Evolutionary conservation across 1,140 invertebrate genomes (phyloP).

Genomic region (Psilanteris sp.): DNA sequence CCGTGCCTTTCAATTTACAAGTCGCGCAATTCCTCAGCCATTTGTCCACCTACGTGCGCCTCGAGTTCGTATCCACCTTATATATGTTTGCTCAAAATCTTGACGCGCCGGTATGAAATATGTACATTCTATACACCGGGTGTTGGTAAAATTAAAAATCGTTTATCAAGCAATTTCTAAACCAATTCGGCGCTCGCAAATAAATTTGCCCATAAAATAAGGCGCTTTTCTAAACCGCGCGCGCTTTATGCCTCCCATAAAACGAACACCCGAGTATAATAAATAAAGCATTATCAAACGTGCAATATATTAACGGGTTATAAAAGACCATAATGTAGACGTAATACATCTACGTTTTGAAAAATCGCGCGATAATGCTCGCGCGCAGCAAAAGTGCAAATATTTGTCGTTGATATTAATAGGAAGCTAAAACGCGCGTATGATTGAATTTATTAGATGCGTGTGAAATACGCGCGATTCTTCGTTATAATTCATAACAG

Average conservation of each 20-base stretch:
- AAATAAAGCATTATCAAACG: conserved; percentile 26
- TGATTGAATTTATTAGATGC: conserved; percentile 57
- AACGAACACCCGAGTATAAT: conserved; percentile 3
- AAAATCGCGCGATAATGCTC: conserved; percentile 24
- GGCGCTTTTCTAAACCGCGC: conserved; percentile 8
- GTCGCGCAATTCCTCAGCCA: conserved; percentile 52
- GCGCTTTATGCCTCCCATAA: conserved; percentile 6
- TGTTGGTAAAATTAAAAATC: conserved; percentile 15
- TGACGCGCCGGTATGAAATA: conserved; percentile 40
- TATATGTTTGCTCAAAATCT: conserved; percentile 67
- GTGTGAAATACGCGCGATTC: conserved; percentile 41
- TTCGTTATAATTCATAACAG: conserved; percentile 51
- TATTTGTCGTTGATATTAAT: conserved; percentile 49
- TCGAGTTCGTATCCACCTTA: conserved; percentile 39
- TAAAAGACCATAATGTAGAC: conserved; percentile 41
- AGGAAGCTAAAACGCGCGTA: conserved; percentile 19
- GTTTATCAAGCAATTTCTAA: background rate
- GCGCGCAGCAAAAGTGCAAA: conserved; percentile 21
- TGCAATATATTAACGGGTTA: conserved; percentile 33
- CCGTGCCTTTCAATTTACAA: conserved; percentile 68
- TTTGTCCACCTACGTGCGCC: conserved; percentile 61
- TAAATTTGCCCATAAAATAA: background rate
- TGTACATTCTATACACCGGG: conserved; percentile 40
- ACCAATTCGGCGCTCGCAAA: conserved; percentile 5
- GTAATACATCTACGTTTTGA: conserved; percentile 29